Percentiles rank a stretch among this genome's conserved stretches.
Conservation (phyloP, 2,888 invertebrate genomes). For the Pachydiplax longipennis region DNA sequence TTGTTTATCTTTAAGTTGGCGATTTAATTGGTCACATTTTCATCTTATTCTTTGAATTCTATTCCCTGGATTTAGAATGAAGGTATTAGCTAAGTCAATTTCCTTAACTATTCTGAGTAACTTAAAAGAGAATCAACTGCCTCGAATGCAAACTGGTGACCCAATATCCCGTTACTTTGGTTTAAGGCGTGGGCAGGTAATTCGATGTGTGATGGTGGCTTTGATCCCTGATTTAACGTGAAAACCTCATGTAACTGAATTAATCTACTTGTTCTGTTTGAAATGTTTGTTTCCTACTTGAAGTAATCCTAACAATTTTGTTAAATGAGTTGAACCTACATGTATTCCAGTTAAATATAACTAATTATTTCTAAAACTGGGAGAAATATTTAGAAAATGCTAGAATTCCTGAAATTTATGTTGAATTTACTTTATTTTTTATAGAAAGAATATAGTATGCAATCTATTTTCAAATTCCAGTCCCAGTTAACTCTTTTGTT, state of each 20-base stretch:
- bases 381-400: too few species aligned
- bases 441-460: too few species aligned
- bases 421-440: too few species aligned
- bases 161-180: slow-evolving; percentile 68
- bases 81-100: not conserved
- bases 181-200: slow-evolving; percentile 63
- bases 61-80: not conserved
- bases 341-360: too few species aligned
- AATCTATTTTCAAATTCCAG: too few species aligned
- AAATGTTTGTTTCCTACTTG: not conserved
- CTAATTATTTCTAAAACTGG: too few species aligned
- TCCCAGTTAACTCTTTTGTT: too few species aligned
- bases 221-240: not conserved
- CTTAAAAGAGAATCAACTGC: slow-evolving; percentile 66
- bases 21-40: not conserved
- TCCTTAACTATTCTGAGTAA: slow-evolving; percentile 52
- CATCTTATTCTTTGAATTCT: not conserved
- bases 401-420: too few species aligned
- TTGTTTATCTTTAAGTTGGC: not conserved
- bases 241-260: not conserved
- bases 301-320: too few species aligned
- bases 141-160: slow-evolving; percentile 66
- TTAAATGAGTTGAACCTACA: too few species aligned
- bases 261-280: not conserved
- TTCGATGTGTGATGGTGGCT: not conserved